Conservation (phyloP, 2,113 vertebrate species). For the Callorhinus ursinus region DNA sequence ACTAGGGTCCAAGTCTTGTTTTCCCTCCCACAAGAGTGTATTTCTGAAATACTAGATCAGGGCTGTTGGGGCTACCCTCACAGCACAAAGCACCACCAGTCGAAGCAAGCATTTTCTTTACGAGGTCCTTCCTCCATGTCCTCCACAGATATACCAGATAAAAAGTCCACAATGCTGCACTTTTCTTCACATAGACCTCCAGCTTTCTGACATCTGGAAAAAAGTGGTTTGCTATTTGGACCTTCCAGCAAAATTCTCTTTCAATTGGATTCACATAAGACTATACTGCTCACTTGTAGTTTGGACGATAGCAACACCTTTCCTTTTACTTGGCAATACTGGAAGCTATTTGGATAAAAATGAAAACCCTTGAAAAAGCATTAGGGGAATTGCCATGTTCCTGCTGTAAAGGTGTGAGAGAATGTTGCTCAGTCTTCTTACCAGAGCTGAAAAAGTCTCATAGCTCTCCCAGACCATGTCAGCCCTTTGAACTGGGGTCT, state of each 20-base stretch:
- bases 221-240: constrained; percentile 82
- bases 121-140: constrained; percentile 75
- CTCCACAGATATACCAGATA: constrained; percentile 75
- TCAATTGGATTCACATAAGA: constrained; percentile 82
- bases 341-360: constrained; percentile 78
- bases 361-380: constrained; percentile 80
- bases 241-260: constrained; percentile 83
- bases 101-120: constrained; percentile 81
- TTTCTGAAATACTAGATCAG: constrained; percentile 68
- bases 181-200: constrained; percentile 76
- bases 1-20: constrained; percentile 57
- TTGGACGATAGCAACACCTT: constrained; percentile 78
- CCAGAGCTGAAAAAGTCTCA: constrained; percentile 73
- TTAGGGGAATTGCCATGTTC: constrained; percentile 78
- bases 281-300: constrained; percentile 78
- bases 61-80: constrained; percentile 50
- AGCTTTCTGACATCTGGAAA: constrained; percentile 88
- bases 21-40: constrained; percentile 43
- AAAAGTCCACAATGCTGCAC: constrained; percentile 68
- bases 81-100: constrained; percentile 41
- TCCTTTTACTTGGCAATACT: constrained; percentile 82
- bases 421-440: constrained; percentile 75
- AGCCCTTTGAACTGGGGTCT: not conserved
- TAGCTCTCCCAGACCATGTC: constrained; percentile 53
- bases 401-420: constrained; percentile 72